phyloP scores from a whole-genome alignment of 2,797 vertebrate genomes.

The Anguilla obscura region DNA sequence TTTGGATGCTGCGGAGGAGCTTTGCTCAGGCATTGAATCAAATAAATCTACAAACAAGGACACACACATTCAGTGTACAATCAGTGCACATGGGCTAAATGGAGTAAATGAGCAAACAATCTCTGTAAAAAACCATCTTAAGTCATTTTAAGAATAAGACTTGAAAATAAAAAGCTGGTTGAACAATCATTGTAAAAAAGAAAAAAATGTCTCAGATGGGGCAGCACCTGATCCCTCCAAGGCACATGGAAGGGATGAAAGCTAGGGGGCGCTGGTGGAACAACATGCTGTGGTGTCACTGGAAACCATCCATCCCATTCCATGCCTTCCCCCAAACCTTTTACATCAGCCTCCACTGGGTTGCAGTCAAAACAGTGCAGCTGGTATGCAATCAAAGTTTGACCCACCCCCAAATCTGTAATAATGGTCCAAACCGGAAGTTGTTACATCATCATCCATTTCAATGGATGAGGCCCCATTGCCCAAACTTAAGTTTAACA shows the following conservation, averaged over 20 bases:
- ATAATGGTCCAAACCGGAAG: background rate
- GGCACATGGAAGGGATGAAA: background rate
- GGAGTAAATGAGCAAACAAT: constrained; percentile 17
- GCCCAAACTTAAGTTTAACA: background rate
- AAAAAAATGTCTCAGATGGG: background rate
- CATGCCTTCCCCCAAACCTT: constrained; percentile 4
- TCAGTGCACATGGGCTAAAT: constrained; percentile 57
- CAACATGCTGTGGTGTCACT: background rate
- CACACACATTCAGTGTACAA: constrained; percentile 77
- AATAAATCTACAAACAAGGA: constrained; percentile 98
- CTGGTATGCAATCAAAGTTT: constrained; percentile 13
- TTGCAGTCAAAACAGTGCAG: background rate
- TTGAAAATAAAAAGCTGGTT: constrained; percentile 19
- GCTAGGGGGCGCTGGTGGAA: background rate
- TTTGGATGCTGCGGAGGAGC: constrained; percentile 88
- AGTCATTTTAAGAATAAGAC: constrained; percentile 9
- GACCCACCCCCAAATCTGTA: background rate
- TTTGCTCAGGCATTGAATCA: constrained; percentile 92
- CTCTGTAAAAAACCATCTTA: constrained; percentile 40
- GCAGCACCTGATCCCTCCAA: background rate
- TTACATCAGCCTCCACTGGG: background rate
- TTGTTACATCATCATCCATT: background rate
- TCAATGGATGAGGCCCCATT: background rate
- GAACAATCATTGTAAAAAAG: background rate
- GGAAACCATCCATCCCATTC: background rate